Conservation (phyloP, 2,888 invertebrate genomes). For the Argyra leucocephala region DNA sequence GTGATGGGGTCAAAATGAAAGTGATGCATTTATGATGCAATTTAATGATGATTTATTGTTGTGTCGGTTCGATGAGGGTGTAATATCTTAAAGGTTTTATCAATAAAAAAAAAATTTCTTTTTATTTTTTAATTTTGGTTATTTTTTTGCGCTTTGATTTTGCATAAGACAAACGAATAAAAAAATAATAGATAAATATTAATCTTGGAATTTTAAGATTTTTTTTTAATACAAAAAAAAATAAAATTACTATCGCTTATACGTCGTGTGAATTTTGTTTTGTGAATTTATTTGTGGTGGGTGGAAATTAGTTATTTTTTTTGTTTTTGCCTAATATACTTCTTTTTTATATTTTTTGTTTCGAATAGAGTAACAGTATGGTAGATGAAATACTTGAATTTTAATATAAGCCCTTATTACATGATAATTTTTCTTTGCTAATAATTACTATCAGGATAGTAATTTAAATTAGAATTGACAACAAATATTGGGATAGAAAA, state of each 20-base stretch:
- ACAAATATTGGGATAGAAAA: no score
- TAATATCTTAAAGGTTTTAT: not conserved
- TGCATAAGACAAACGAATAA: not conserved
- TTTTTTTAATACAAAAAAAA: no score
- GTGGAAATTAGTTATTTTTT: not conserved
- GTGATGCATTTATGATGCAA: slow-evolving; percentile 6
- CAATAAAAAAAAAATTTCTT: no score
- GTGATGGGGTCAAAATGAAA: not conserved
- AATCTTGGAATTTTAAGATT: not conserved
- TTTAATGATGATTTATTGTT: not conserved
- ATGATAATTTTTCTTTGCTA: no score
- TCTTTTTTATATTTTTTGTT: no score
- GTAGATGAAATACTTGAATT: no score
- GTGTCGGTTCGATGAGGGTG: not conserved
- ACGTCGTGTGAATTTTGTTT: not conserved
- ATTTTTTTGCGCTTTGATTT: not conserved
- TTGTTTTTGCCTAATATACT: no score
- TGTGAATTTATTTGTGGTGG: not conserved
- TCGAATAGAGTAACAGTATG: no score
- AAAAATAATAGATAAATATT: not conserved
- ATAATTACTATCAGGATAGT: no score
- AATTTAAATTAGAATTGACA: no score
- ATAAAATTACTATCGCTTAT: no score
- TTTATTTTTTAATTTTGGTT: not conserved
- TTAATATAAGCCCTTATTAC: no score